Evolutionary conservation across 2,797 vertebrate species (phyloP), one percentile per base, ranked within the genome.

Genomic region (Synanceia verrucosa): DNA sequence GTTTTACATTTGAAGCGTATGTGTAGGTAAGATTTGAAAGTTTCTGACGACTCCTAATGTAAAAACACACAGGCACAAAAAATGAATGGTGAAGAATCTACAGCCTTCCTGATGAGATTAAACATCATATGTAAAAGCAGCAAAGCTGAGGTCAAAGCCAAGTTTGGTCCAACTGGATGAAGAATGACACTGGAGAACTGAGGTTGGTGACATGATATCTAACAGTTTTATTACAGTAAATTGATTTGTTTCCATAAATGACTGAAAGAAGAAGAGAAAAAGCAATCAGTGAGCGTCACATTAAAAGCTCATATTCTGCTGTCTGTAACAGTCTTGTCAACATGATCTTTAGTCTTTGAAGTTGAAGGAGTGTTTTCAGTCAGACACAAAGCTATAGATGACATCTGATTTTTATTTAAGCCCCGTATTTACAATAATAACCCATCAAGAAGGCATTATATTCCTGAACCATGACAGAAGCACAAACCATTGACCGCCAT

Each of bases 221-320:
- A 79, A 50, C 36, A 6, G 4, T 64, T 87, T 82, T 86, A 84
- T 79, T 70, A 48, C 39, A 70, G 55, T 71, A 16, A 71, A 75
- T 19, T 4, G 12, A 76, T 37, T 50, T 77, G 51, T 24, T 39
- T 44, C 8, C 8, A 65, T 29, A 36, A 33, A 65, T 46, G 60
- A 65, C 11, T 55, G 33, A 48, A 19, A 64, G 55, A 65, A 2
- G 13, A 33, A 19, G 70, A 19, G 23, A 55, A 8, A 3, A 39
- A 11, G 44, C 13, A 64, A 51, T 51, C 21, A 55, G n/a, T 53
- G 58, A 47, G 14, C 28, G 57, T 44, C 13, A 24, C 48, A 19
- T 58, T 48, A 59, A 37, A 53, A 47, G 10, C 11, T 10, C 9
- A 33, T 37, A 36, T 14, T 5, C 47, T 64, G 34, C 16, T 58